These are phyloP conservation scores for Phainopepla nitens DNA, from an alignment of 2,113 vertebrate genomes.

Conservation along the genomic window DNA sequence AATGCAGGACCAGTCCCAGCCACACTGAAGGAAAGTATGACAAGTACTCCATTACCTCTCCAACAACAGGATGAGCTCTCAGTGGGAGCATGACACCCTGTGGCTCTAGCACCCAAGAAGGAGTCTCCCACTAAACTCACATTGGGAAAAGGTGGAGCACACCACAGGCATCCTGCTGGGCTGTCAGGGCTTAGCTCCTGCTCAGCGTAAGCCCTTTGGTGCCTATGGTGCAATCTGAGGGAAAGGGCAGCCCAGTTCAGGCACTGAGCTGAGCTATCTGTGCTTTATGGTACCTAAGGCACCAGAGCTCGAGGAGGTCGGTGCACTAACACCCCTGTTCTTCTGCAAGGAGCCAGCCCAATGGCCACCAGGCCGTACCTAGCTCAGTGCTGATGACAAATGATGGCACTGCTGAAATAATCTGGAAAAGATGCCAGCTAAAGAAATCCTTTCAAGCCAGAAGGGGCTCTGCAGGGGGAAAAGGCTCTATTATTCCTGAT, in stretches of 20 bases:
- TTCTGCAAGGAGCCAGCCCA: neutral
- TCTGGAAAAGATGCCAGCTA: neutral
- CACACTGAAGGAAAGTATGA: neutral
- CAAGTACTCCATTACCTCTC: neutral
- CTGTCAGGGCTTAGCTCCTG: neutral
- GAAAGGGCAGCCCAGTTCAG: fast-evolving
- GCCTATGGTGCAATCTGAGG: neutral
- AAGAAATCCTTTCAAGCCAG: neutral
- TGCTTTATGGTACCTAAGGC: neutral
- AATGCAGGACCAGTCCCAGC: neutral
- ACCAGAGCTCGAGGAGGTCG: neutral
- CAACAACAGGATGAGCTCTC: fast-evolving
- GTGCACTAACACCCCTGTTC: neutral
- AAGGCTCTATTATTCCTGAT: neutral
- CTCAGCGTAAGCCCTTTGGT: neutral
- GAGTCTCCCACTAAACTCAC: neutral
- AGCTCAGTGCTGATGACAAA: neutral
- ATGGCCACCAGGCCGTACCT: fast-evolving
- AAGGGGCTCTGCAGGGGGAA: neutral
- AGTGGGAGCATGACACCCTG: fast-evolving
- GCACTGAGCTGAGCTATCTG: neutral
- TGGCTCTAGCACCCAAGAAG: neutral
- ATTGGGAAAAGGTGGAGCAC: neutral
- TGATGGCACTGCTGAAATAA: neutral
- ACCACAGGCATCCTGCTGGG: neutral